Evolutionary conservation across 2,888 invertebrate species (phyloP).

Genomic region (Dolichomitus sp.): DNA sequence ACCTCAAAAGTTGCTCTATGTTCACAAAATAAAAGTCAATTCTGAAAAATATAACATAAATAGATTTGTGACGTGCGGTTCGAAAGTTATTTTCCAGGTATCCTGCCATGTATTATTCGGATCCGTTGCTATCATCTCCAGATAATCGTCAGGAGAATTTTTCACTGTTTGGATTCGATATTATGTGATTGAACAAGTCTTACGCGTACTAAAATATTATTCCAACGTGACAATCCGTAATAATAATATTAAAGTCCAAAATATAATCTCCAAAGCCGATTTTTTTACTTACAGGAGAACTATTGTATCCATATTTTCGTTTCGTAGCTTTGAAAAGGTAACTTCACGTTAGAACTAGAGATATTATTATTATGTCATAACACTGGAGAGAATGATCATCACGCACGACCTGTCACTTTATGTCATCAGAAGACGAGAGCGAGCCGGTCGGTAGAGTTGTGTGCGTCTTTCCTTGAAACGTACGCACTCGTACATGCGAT

Average conservation of each 20-base stretch:
- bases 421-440: not conserved
- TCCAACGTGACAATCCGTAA: not conserved
- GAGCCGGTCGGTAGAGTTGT: not conserved
- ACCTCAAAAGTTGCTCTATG: conserved; percentile 89
- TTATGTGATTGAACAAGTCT: not conserved
- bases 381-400: not conserved
- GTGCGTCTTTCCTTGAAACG: no score
- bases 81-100: not conserved
- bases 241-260: not conserved
- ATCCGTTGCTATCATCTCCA: no score
- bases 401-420: not conserved
- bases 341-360: not conserved
- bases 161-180: not conserved
- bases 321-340: not conserved
- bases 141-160: not conserved
- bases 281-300: not conserved
- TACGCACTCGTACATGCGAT: no score
- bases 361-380: no score
- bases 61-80: not conserved
- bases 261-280: not conserved
- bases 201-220: no score
- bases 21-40: conserved; percentile 89
- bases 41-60: conserved; percentile 67
- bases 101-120: not conserved
- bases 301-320: not conserved